Base-by-base conservation (phyloP, 2,797 vertebrate species). In the Allobates femoralis region DNA sequence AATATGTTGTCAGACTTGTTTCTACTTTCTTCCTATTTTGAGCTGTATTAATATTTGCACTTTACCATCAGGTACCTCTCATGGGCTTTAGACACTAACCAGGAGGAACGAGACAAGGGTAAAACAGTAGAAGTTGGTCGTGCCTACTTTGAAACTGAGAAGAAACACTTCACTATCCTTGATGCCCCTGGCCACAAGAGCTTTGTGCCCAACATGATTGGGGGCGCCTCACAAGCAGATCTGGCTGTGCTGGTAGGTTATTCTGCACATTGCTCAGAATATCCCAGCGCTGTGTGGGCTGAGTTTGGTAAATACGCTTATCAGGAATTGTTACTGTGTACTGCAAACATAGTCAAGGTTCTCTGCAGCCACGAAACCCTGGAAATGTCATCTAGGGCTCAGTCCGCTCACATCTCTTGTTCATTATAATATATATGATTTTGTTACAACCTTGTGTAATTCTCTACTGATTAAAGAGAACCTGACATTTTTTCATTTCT, bases 131-230 rank as follows among this genome's bases (percentile, higher is more conserved):
- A 99, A 93, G 98, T 99, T 81, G 98, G 98, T 79, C 94, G 98
- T 82, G 98, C 98, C 6, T 99, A 99, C 92, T 99, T 99, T 89
- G 98, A 99, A 94, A 99, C 97, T 0, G 97, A 98, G 89, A 98
- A 98, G 92, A 99, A 98, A 92, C 98, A 99, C 94, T 99, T 99
- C 95, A 99, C 98, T 90, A 99, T 99, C 92, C 93, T 99, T 90
- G 98, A 99, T 75, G 98, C 98, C 86, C 98, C 98, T 10, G 98
- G 98, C 69, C 98, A 99, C 91, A 99, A 99, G 94, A 99, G 98
- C 91, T 99, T 99, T 89, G 98, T 99, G 71, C 98, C 98, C 66
- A 99, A 99, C 94, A 99, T 99, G 98, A 99, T 99, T 56, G 98
- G 98, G 58, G 98, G 98, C 0, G 98, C 98, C 74, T 99, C 98